These are phyloP conservation scores for Pterostichus madidus DNA, from an alignment of 2,888 invertebrate genomes.

Conservation along the genomic window DNA sequence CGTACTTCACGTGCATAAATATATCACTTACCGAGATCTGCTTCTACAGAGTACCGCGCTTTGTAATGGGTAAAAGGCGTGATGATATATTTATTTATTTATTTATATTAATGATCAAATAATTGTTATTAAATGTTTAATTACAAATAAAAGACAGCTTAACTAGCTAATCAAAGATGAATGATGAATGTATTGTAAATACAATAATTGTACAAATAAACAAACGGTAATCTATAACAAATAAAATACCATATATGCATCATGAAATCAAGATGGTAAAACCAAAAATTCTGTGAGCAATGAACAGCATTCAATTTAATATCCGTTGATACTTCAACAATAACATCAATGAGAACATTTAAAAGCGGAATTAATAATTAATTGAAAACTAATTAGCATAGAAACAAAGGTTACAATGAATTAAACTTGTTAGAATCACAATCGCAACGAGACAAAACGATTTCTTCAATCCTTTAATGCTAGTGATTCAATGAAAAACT, in stretches of 20 bases:
- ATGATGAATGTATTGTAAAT: too few relatives aligned
- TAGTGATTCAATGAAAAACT: constrained; percentile 53
- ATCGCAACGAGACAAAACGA: constrained; percentile 31
- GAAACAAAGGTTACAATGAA: not conserved
- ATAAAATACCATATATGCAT: not conserved
- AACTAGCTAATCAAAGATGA: too few relatives aligned
- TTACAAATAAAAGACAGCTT: too few relatives aligned
- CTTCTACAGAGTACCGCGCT: too few relatives aligned
- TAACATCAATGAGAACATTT: constrained; percentile 10
- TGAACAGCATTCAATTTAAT: constrained; percentile 31
- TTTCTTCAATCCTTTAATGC: constrained; percentile 47
- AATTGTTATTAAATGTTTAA: too few relatives aligned
- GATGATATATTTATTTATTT: too few relatives aligned
- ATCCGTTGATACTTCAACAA: constrained; percentile 9
- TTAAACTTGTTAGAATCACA: not conserved
- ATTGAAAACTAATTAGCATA: constrained; percentile 5
- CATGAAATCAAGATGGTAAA: constrained; percentile 19
- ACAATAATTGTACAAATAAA: not conserved
- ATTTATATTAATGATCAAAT: too few relatives aligned
- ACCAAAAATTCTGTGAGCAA: constrained; percentile 10
- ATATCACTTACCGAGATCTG: too few relatives aligned
- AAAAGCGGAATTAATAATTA: constrained; percentile 1
- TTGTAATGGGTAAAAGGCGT: too few relatives aligned
- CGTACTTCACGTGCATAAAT: too few relatives aligned
- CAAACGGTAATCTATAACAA: constrained; percentile 12